Conservation (phyloP, 2,113 vertebrate species). For the Tragulus kanchil region DNA sequence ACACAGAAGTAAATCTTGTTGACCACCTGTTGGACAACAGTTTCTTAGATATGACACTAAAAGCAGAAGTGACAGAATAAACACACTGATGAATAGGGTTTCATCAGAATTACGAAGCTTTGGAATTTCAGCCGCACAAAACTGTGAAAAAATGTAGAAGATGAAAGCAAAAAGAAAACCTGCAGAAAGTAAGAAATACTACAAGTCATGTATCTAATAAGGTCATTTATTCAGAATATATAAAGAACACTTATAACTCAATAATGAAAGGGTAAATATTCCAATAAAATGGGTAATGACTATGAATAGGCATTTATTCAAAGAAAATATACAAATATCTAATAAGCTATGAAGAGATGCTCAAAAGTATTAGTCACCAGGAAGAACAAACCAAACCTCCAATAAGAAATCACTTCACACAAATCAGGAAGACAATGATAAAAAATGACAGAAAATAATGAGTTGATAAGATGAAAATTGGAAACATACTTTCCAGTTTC, state of each 20-base stretch:
- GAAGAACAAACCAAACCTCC: neutral
- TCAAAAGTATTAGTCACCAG: neutral
- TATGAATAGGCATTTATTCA: neutral
- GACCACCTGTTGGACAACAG: neutral
- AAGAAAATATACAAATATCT: neutral
- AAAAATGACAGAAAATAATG: neutral
- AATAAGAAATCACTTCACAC: neutral
- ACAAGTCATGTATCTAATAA: neutral
- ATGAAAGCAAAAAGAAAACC: neutral
- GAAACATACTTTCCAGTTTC: neutral
- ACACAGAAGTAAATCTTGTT: neutral
- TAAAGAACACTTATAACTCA: neutral
- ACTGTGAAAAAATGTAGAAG: neutral
- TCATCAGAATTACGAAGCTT: neutral
- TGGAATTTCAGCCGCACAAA: neutral
- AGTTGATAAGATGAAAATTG: neutral
- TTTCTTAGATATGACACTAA: neutral
- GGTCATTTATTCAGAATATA: neutral
- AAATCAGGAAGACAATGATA: neutral
- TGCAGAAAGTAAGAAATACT: neutral
- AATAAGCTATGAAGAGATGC: neutral
- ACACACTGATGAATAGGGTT: neutral
- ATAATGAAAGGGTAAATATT: neutral
- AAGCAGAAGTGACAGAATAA: neutral
- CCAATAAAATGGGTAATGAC: neutral